Base-by-base conservation (phyloP, 2,888 invertebrate species). In the Octodonta nipae region DNA sequence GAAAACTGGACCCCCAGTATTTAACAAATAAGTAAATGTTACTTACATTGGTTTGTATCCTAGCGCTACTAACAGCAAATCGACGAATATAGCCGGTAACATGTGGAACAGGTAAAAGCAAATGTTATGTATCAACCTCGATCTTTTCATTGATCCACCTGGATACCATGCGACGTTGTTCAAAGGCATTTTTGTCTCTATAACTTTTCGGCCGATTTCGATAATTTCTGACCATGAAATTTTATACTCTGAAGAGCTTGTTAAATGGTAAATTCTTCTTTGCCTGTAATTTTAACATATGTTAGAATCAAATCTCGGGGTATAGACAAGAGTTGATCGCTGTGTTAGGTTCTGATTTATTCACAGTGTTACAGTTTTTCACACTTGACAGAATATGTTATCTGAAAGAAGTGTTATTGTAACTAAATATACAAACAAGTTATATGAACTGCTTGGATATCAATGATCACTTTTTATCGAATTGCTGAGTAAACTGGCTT, bases 141-240 rank as follows among this genome's bases (percentile, higher is more conserved):
- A 79, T 41, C 73, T 77, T 54, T 86, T 87, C 81, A 88, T 85
- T 0, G 82, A 83, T 3, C 87, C 87, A 2, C 86, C 85, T 0
- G 88, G 88, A 57, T 48, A 73, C 85, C 86, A 81, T 47, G 78
- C 74, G 1, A 88, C 80, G 3, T 83, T 79, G 46, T 89, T 87
- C n/a, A 91, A 66, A 0, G 92, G 92, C 35, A 91, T 73, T 49
- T 73, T 74, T 39, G 72, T 71, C 57, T 78, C 73, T 33, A 86
- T 76, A 26, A 85, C 76, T 54, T 75, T 75, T 30, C 82, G 68
- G 0, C 87, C 85, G 6, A 81, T 71, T 33, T 79, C 75, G 32
- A 92, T 84, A 56, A 96, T 74, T 59, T 84, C 85, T 8, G 78
- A 74, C 93, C 93, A 95, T 1, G 86, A 82, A 28, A 82, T 70